A percentile compares a stretch with the other conserved stretches of the same genome.
These are phyloP conservation scores for Ochlodes sylvanus DNA, from an alignment of 2,888 invertebrate species.

Conservation along the genomic window DNA sequence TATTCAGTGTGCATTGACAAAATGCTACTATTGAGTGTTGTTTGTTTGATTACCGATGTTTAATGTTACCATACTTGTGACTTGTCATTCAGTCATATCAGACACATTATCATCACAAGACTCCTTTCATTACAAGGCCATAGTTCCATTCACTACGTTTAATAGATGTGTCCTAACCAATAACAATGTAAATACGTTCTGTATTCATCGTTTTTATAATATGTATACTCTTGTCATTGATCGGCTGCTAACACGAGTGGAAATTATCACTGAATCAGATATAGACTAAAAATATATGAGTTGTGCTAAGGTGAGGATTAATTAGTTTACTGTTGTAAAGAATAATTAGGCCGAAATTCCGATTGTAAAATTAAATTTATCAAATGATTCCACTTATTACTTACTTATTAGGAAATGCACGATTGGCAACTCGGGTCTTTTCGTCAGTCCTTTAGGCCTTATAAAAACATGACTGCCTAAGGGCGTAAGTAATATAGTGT, in stretches of 20 bases:
- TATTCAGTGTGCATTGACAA: conserved; percentile 79
- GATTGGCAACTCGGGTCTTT: too few relatives aligned
- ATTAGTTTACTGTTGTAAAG: too few relatives aligned
- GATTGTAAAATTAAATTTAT: too few relatives aligned
- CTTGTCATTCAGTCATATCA: conserved; percentile 7
- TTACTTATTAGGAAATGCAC: too few relatives aligned
- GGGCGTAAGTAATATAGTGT: too few relatives aligned
- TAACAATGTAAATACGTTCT: conserved; percentile 61
- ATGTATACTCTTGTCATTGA: conserved; percentile 1
- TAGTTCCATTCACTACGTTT: neutral
- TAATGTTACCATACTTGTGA: conserved; percentile 39
- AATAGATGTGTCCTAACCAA: conserved; percentile 53
- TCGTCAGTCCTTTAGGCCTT: too few relatives aligned
- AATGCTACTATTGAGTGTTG: conserved; percentile 54
- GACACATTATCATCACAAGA: conserved; percentile 9
- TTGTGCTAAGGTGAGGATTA: too few relatives aligned
- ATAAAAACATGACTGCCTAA: too few relatives aligned
- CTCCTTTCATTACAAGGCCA: conserved; percentile 9
- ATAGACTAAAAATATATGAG: too few relatives aligned
- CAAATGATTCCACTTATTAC: too few relatives aligned
- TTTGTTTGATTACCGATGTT: conserved; percentile 51
- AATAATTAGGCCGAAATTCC: too few relatives aligned
- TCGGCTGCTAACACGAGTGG: conserved; percentile 21
- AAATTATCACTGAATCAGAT: conserved; percentile 3
- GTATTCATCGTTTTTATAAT: conserved; percentile 42